Conservation (phyloP, 2,797 vertebrate genomes). For the Rousettus madagascariensis region DNA sequence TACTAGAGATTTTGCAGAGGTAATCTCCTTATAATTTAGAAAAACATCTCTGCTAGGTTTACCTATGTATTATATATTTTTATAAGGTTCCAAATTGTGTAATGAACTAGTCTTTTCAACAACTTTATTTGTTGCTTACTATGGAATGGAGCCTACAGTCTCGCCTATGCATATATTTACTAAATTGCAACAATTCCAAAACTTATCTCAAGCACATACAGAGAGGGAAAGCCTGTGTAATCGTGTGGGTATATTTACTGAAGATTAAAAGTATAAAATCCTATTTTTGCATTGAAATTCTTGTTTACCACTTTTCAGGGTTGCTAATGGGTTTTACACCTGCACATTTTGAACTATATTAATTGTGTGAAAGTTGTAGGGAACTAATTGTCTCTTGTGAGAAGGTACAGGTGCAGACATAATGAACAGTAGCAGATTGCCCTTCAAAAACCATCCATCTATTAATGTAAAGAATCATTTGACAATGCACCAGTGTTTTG, state of each 20-base stretch:
- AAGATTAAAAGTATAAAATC: slow-evolving; percentile 39
- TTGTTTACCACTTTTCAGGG: slow-evolving; percentile 63
- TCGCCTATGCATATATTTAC: not conserved
- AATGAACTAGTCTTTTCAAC: not conserved
- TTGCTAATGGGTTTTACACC: slow-evolving; percentile 71
- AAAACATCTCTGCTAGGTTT: not conserved
- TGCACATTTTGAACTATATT: slow-evolving; percentile 63
- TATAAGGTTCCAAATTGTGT: not conserved
- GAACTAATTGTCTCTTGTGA: slow-evolving; percentile 71
- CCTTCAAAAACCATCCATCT: slow-evolving; percentile 40
- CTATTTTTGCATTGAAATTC: slow-evolving; percentile 25
- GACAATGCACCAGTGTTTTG: slow-evolving; percentile 41
- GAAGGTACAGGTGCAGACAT: slow-evolving; percentile 67
- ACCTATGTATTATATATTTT: not conserved
- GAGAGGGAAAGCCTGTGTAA: not conserved
- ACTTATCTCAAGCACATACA: not conserved
- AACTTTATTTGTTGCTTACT: not conserved
- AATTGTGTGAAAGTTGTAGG: slow-evolving; percentile 70
- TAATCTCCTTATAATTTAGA: slow-evolving; percentile 10
- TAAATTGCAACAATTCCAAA: slow-evolving; percentile 7
- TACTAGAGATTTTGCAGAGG: not conserved
- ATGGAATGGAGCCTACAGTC: not conserved
- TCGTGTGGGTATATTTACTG: not conserved
- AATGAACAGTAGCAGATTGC: slow-evolving; percentile 60
- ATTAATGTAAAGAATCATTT: slow-evolving; percentile 52